phyloP scores from a whole-genome alignment of 2,113 vertebrate species.

The Casuarius casuarius region DNA sequence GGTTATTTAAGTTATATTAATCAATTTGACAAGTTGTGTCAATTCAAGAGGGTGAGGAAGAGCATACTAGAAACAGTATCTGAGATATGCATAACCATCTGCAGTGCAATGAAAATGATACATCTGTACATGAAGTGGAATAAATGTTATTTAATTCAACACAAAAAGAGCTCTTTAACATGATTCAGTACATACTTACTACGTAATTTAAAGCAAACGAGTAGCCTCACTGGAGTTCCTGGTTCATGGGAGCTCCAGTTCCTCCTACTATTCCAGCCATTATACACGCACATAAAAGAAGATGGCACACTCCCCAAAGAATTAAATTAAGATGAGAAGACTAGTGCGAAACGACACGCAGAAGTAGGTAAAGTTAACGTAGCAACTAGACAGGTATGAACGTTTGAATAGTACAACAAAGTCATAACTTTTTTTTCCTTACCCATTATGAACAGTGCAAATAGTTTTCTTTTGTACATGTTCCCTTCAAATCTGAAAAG shows the following conservation, averaged over 20 bases:
- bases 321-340: not conserved
- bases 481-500: not conserved
- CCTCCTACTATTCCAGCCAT: not conserved
- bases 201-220: constrained; percentile 25
- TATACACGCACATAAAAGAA: not conserved
- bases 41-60: not conserved
- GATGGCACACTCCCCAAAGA: not conserved
- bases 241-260: not conserved
- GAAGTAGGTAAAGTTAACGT: not conserved
- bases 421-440: not conserved
- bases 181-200: constrained; percentile 51
- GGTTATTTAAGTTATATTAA: not conserved
- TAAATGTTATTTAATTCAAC: constrained; percentile 48
- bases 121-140: constrained; percentile 48
- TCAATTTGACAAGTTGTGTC: not conserved
- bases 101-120: constrained; percentile 19
- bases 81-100: not conserved
- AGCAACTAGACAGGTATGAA: not conserved
- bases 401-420: not conserved
- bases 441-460: not conserved
- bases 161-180: constrained; percentile 30
- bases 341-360: not conserved
- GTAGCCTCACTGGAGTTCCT: constrained; percentile 11
- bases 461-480: not conserved
- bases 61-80: not conserved